Percentiles rank a stretch among this genome's conserved stretches.
phyloP scores from a whole-genome alignment of 2,113 vertebrate genomes.

The Recurvirostra avosetta region DNA sequence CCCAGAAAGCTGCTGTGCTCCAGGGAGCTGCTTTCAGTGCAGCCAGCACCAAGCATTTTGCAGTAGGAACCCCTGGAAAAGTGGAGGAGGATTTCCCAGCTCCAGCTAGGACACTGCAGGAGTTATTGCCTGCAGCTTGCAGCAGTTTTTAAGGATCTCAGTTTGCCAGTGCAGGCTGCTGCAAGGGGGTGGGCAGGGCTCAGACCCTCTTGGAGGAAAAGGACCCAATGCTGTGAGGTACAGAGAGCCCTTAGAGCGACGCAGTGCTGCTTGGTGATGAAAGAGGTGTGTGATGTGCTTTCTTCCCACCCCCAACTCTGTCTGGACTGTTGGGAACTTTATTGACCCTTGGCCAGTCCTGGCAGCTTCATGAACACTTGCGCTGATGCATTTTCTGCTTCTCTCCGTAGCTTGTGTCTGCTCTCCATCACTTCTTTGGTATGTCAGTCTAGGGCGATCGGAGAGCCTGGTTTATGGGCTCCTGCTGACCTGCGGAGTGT shows the following conservation, averaged over 20 bases:
- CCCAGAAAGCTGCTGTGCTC: not conserved
- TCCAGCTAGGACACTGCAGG: not conserved
- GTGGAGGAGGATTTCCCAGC: not conserved
- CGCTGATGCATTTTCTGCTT: rapidly evolving
- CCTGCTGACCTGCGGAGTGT: not conserved
- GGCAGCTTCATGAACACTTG: not conserved
- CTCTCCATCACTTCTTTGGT: too few species aligned
- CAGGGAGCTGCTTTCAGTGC: not conserved
- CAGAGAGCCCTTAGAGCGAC: rapidly evolving
- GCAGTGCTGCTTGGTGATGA: not conserved
- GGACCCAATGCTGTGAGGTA: not conserved
- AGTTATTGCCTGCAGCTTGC: not conserved
- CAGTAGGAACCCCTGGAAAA: not conserved
- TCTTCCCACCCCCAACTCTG: not conserved
- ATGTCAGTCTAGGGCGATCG: not conserved
- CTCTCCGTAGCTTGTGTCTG: not conserved
- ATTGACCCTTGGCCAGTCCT: not conserved
- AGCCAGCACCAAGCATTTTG: not conserved
- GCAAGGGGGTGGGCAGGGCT: not conserved
- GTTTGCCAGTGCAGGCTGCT: not conserved
- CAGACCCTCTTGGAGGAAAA: not conserved
- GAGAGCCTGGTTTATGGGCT: not conserved
- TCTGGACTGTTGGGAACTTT: not conserved
- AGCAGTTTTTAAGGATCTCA: too few species aligned
- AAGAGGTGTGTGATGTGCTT: not conserved